phyloP scores from a whole-genome alignment of 2,888 invertebrate species.

The Xanthia togata region DNA sequence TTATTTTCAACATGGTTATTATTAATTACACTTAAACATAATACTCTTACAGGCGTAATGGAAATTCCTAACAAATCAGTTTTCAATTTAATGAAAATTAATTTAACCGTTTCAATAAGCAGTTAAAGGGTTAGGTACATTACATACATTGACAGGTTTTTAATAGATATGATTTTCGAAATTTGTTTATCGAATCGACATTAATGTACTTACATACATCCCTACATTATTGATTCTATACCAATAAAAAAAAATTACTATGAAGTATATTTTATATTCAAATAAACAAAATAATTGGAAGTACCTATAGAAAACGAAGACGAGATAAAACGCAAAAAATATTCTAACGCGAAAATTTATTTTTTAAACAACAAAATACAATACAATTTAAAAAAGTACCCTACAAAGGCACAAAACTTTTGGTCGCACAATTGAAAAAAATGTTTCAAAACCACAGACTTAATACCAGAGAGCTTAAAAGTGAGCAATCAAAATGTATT shows the following conservation, averaged over 20 bases:
- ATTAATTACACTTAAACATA: constrained; percentile 27
- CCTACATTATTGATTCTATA: neutral
- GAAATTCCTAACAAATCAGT: constrained; percentile 77
- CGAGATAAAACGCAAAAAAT: too few species aligned
- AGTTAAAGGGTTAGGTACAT: constrained; percentile 69
- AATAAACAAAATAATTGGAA: too few species aligned
- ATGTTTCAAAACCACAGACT: neutral
- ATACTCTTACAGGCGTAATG: constrained; percentile 58
- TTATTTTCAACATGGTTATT: constrained; percentile 18
- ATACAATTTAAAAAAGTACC: constrained; percentile 2
- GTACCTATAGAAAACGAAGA: neutral
- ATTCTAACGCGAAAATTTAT: neutral
- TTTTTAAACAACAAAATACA: constrained; percentile 8
- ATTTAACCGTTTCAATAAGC: constrained; percentile 81
- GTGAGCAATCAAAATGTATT: constrained; percentile 55
- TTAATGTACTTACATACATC: too few species aligned
- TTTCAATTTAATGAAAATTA: constrained; percentile 85
- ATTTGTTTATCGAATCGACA: neutral
- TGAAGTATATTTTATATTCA: neutral
- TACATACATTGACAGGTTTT: constrained; percentile 42
- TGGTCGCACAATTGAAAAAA: constrained; percentile 4
- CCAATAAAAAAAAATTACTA: neutral
- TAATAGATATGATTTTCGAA: constrained; percentile 2
- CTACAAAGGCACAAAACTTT: neutral
- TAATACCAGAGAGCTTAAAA: constrained; percentile 33